phyloP scores from a whole-genome alignment of 53 echinoderm and acorn worm species.

The Stichopus horrens region DNA sequence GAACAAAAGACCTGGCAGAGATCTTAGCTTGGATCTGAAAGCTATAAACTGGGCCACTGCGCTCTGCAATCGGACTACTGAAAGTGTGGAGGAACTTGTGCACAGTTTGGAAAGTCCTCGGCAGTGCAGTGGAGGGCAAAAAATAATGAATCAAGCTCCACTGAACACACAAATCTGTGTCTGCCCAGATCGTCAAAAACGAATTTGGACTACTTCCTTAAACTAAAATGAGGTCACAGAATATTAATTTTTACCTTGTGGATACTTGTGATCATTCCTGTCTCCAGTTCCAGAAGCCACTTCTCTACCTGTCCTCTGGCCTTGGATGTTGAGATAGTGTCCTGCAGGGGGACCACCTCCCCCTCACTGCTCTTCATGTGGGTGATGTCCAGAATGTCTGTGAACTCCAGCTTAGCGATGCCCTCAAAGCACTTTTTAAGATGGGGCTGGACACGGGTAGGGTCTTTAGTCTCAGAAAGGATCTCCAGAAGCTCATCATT shows the following conservation, averaged over 20 bases:
- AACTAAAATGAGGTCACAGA: no score
- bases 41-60: no score
- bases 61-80: no score
- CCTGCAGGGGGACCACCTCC: conserved; percentile 85
- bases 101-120: no score
- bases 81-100: no score
- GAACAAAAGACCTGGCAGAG: no score
- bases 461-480: conserved; percentile 98
- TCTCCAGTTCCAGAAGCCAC: conserved; percentile 94
- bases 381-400: conserved; percentile 93
- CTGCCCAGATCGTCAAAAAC: no score
- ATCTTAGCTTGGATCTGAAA: no score
- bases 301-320: conserved; percentile 99
- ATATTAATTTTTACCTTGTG: conserved; percentile 64
- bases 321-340: conserved; percentile 91
- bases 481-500: conserved; percentile 98
- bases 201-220: no score
- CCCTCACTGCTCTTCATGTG: conserved; percentile 99
- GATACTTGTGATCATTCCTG: conserved; percentile 79
- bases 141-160: no score
- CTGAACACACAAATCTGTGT: no score
- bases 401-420: conserved; percentile 92
- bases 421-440: conserved; percentile 99
- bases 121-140: no score
- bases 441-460: conserved; percentile 97